Conservation (phyloP, 1,140 invertebrate genomes). For the Trichonephila clavata region DNA sequence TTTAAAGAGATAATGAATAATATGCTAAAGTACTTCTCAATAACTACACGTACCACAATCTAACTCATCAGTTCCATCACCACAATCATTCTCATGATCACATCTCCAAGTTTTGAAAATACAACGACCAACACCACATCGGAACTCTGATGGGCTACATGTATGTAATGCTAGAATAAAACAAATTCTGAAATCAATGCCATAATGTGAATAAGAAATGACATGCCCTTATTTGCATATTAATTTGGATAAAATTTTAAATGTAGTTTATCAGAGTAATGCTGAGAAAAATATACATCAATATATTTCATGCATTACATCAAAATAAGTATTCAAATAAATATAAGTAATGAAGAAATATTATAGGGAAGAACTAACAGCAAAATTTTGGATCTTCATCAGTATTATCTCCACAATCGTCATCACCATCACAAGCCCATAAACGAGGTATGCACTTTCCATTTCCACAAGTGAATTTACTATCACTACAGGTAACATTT, state of each 20-base stretch:
- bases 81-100: constrained; percentile 97
- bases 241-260: too few species aligned
- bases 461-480: constrained; percentile 96
- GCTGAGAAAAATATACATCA: too few species aligned
- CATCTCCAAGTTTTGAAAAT: constrained; percentile 98
- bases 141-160: constrained; percentile 94
- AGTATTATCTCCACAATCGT: constrained; percentile 95
- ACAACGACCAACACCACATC: constrained; percentile 95
- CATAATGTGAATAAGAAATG: background rate
- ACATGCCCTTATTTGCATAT: too few species aligned
- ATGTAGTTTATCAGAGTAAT: too few species aligned
- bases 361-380: constrained; percentile 83
- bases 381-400: constrained; percentile 97
- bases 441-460: constrained; percentile 96
- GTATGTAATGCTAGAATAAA: constrained; percentile 90
- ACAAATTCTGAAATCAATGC: constrained; percentile 56
- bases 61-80: constrained; percentile 94
- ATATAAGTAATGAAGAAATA: background rate
- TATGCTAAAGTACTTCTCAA: background rate
- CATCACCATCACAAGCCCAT: constrained; percentile 98
- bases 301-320: too few species aligned
- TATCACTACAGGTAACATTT: constrained; percentile 91
- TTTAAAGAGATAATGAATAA: too few species aligned
- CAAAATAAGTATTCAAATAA: too few species aligned
- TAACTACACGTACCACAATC: constrained; percentile 85